Evolutionary conservation across 92 coral and sea anemone genomes (phyloP), one percentile per base, ranked within the genome.

Genomic region (Heteractis magnifica): DNA sequence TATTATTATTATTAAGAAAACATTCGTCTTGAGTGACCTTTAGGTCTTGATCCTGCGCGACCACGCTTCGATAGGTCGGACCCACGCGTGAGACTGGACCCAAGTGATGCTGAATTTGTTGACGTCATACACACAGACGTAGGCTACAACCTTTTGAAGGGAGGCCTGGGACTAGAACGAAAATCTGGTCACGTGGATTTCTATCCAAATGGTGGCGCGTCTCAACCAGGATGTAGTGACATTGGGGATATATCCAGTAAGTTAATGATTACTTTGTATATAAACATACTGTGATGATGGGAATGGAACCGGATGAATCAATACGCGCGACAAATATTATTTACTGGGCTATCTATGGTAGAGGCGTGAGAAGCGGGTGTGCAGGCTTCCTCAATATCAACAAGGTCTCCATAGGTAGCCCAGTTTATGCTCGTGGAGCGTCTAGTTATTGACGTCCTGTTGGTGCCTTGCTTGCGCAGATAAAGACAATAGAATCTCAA

Each of bases 21-120:
- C 77, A 10, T 50, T 8, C 12, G 0, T 49, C 11, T 75, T 18
- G 20, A 26, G 9, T 73, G 10, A 49, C 70, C 15, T 65, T 34
- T 76, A 96, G 99, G 98, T 76, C 82, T 96, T 56, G 99, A 96
- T 82, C 99, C 99, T 14, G 99, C 99, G 11, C 83, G 92, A 52
- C 99, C 97, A 18, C 91, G 89, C 49, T 96, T 94, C 80, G 98
- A 96, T 70, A 84, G 77, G 13, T 86, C 84, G 15, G 60, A 92
- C 84, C 78, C 95, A 12, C 86, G 56, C 6, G 92, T 77, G 52
- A 94, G 99, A 88, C 90, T 96, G 85, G 99, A 96, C 87, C 94
- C 92, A 4, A 89, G 87, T 72, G 99, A 96, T 71, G 99, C 99
- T 18, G 79, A 71, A 51, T 96, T 96, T 77, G 99, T 96, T 70